Base-by-base conservation (phyloP, 2,888 invertebrate species). In the Dryococelus australis region DNA sequence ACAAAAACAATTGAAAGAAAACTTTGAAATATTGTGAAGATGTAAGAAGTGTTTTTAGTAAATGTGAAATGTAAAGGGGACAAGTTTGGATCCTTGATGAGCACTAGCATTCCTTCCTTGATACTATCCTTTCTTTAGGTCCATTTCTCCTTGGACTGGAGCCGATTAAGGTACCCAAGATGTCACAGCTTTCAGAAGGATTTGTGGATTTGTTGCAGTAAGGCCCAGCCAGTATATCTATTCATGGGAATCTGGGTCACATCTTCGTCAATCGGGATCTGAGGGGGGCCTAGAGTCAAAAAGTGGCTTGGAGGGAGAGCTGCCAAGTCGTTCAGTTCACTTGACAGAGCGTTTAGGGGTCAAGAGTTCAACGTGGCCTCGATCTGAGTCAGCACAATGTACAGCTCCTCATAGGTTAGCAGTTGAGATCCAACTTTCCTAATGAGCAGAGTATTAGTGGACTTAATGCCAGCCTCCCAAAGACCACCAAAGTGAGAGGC, bases 371-470 rank as follows among this genome's bases (percentile, higher is more conserved):
- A n/a, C 8, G 35, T 35, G 4, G 20, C 83, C 43, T 28, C 35
- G 4, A 28, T 83, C 43, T 35, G 28, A 20, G 83, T 83, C 83
- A 83, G 43, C 20, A 83, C 83, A 20, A 4, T 83, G 83, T 83
- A 83, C 10, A 83, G 35, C 24, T 83, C 83, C 26, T 83, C 83
- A 83, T 12, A 83, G 24, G 83, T 83, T 16, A 83, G 83, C 8
- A 27, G 13, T 6, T 27, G 35, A 83, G 12, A 0, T 13, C 28
- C 83, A 27, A 83, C 24, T 24, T 10, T 12, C 24, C 43, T 27
- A 16, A 35, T 35, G 35, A 83, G 35, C 24, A 35, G 24, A 35
- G 0, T 13, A 10, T 83, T 83, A 0, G n/a, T 43, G 16, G 12
- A 35, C 43, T 43, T 16, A 8, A 27, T 35, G 20, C 28, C 12